A percentile compares a stretch with the other conserved stretches of the same genome.
Evolutionary conservation across 1,140 invertebrate genomes (phyloP).

Genomic region (Nasonia vitripennis): DNA sequence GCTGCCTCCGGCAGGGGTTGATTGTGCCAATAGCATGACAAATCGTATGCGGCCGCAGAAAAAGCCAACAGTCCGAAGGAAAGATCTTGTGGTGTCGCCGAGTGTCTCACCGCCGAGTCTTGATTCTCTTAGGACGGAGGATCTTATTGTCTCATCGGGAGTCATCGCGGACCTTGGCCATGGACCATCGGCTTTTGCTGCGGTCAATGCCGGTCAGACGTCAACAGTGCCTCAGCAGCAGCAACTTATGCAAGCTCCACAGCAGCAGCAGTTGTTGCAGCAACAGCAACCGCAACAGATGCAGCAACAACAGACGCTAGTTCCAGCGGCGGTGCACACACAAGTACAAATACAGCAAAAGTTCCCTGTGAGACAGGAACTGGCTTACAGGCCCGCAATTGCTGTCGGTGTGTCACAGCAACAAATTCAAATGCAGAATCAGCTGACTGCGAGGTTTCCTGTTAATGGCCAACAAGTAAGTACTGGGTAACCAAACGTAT

Average conservation of each 20-base stretch:
- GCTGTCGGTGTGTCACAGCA: background rate
- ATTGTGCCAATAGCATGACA: constrained; percentile 67
- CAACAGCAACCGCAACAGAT: constrained; percentile 54
- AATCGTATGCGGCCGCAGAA: constrained; percentile 73
- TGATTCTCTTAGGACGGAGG: constrained; percentile 69
- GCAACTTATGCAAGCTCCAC: constrained; percentile 51
- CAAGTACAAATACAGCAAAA: constrained; percentile 70
- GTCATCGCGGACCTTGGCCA: constrained; percentile 62
- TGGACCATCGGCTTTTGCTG: constrained; percentile 68
- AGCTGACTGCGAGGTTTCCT: constrained; percentile 65
- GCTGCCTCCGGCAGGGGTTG: constrained; percentile 73
- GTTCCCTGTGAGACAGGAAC: constrained; percentile 69
- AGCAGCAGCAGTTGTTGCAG: constrained; percentile 34
- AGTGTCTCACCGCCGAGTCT: constrained; percentile 68
- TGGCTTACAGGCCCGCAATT: constrained; percentile 62
- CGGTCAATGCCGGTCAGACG: constrained; percentile 69
- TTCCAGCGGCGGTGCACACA: constrained; percentile 59
- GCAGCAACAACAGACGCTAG: constrained; percentile 42
- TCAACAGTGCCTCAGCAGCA: constrained; percentile 69
- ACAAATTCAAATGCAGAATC: constrained; percentile 64
- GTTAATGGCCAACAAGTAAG: constrained; percentile 69
- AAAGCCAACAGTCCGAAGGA: constrained; percentile 71
- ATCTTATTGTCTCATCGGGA: constrained; percentile 62
- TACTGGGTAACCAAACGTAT: background rate
- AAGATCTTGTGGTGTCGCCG: constrained; percentile 65